A percentile compares a stretch with the other conserved stretches of the same genome.
Conservation (phyloP, 2,113 vertebrate species). For the Hippocampus abdominalis region DNA sequence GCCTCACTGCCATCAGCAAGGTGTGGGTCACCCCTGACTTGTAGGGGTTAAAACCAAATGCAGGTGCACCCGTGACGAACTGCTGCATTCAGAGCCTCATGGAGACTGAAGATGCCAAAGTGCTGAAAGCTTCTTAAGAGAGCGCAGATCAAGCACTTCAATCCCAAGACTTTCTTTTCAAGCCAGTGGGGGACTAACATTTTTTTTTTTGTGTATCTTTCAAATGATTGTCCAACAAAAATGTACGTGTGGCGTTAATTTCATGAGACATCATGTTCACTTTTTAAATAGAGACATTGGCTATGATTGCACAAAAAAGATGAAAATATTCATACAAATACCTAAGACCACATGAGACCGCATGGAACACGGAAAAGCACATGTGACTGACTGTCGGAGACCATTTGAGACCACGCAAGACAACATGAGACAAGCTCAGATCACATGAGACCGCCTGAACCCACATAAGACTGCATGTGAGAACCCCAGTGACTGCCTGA, state of each 20-base stretch:
- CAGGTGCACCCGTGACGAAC: neutral
- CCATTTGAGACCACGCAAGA: neutral
- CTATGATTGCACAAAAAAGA: neutral
- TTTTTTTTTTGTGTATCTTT: slow-evolving; percentile 8
- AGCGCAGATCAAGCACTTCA: slow-evolving; percentile 37
- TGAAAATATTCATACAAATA: neutral
- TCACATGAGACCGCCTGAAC: neutral
- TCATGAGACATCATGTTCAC: neutral
- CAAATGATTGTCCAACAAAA: slow-evolving; percentile 23
- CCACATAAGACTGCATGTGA: too few species aligned
- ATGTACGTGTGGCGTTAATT: slow-evolving; percentile 13
- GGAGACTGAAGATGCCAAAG: neutral
- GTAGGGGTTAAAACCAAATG: slow-evolving; percentile 7
- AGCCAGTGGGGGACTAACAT: neutral
- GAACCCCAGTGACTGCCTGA: neutral
- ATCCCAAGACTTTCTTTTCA: slow-evolving; percentile 40
- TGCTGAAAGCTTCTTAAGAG: slow-evolving; percentile 35
- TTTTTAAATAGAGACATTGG: neutral
- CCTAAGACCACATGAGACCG: neutral
- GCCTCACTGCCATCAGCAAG: slow-evolving; percentile 39
- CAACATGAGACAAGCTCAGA: neutral
- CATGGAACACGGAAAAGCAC: neutral
- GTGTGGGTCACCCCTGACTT: slow-evolving; percentile 32
- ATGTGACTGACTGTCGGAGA: too few species aligned
- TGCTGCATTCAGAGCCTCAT: neutral